phyloP scores from a whole-genome alignment of 2,797 vertebrate genomes.

The Crocodylus rhombifer region DNA sequence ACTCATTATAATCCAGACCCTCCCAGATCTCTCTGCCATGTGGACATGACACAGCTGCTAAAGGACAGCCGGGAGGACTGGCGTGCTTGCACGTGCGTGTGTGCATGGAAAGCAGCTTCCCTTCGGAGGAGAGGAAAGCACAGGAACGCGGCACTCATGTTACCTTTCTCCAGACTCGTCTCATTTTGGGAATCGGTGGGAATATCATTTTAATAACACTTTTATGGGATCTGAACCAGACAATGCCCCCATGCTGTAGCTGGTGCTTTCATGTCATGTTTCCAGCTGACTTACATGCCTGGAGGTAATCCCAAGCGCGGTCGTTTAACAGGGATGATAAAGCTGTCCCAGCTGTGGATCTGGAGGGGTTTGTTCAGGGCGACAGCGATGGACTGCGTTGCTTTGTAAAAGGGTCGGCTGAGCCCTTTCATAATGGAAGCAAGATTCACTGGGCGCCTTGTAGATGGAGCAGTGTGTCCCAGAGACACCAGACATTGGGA shows the following conservation, averaged over 20 bases:
- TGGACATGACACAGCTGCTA: background rate
- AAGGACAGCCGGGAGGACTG: background rate
- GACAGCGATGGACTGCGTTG: background rate
- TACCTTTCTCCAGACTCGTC: no score
- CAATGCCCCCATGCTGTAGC: fast-evolving
- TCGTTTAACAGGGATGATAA: background rate
- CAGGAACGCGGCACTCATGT: no score
- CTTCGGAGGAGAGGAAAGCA: background rate
- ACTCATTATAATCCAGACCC: background rate
- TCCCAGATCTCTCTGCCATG: background rate
- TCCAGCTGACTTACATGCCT: fast-evolving
- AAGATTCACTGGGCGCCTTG: background rate
- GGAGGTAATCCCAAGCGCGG: fast-evolving
- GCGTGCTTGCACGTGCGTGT: no score
- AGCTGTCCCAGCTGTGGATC: fast-evolving
- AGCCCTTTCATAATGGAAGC: background rate
- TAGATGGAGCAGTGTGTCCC: background rate
- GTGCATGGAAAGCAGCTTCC: background rate
- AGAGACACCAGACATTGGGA: conserved; percentile 20
- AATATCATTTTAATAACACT: background rate
- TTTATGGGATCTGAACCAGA: fast-evolving
- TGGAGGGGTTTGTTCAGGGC: background rate
- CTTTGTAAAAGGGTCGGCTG: conserved; percentile 34
- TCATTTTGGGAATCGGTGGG: no score
- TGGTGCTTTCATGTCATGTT: background rate